Evolutionary conservation across 2,113 vertebrate species (phyloP).

Genomic region (Amphiprion ocellaris): DNA sequence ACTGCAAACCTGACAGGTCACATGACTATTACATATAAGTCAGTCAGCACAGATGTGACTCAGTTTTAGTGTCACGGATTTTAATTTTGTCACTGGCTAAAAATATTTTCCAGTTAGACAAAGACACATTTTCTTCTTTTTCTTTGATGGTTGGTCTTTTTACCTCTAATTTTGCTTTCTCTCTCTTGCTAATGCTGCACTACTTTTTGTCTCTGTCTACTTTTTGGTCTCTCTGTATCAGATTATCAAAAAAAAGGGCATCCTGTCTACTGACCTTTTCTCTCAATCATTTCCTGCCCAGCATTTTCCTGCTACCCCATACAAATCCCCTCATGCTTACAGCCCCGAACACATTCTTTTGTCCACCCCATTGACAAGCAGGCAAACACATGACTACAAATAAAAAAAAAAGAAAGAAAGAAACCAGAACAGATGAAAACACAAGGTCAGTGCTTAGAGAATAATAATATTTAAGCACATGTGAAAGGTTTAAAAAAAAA

Average conservation of each 20-base stretch:
- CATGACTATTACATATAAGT: slow-evolving; percentile 13
- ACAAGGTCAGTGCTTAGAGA: slow-evolving; percentile 30
- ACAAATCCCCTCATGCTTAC: slow-evolving; percentile 42
- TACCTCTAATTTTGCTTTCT: slow-evolving; percentile 32
- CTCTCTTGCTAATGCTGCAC: slow-evolving; percentile 18
- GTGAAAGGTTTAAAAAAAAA: slow-evolving; percentile 13
- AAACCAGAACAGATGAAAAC: slow-evolving; percentile 25
- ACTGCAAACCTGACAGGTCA: slow-evolving; percentile 5
- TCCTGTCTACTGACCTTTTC: slow-evolving; percentile 80
- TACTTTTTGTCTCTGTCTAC: slow-evolving; percentile 20
- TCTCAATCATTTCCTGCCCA: slow-evolving; percentile 72
- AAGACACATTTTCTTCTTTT: not conserved
- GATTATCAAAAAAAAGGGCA: slow-evolving; percentile 63
- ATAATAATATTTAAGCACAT: slow-evolving; percentile 1
- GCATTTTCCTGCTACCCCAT: slow-evolving; percentile 54
- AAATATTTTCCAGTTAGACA: not conserved
- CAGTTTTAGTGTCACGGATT: not conserved
- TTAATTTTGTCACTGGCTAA: not conserved
- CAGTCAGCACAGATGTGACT: not conserved
- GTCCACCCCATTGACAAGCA: slow-evolving; percentile 10
- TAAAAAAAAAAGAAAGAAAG: slow-evolving; percentile 9
- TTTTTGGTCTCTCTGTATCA: slow-evolving; percentile 55
- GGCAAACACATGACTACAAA: slow-evolving; percentile 12
- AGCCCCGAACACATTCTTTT: slow-evolving; percentile 25
- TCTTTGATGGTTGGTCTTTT: slow-evolving; percentile 37